phyloP scores from a whole-genome alignment of 2,888 invertebrate species.

The Villa cingulata region DNA sequence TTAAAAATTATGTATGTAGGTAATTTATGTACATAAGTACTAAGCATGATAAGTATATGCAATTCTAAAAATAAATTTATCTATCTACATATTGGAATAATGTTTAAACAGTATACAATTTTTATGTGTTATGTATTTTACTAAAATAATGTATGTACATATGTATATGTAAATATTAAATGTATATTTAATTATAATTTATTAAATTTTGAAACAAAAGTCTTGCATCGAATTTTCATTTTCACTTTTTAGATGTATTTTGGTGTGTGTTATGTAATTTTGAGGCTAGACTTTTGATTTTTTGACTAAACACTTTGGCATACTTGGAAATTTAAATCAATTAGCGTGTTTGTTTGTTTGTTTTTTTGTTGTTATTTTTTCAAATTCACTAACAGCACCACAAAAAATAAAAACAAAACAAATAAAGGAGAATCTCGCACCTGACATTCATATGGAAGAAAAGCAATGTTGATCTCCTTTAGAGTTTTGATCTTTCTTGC shows the following conservation, averaged over 20 bases:
- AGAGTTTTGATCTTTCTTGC: constrained; percentile 92
- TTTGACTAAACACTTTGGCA: neutral
- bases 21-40: no score
- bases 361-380: neutral
- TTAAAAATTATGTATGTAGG: no score
- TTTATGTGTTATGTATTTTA: no score
- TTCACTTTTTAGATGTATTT: no score
- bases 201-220: no score
- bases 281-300: neutral
- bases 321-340: neutral
- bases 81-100: no score
- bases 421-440: constrained; percentile 43
- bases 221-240: neutral
- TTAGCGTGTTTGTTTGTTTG: neutral
- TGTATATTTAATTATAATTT: no score
- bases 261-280: neutral
- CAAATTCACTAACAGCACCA: constrained; percentile 24
- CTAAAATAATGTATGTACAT: no score
- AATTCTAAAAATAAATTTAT: no score
- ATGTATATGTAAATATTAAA: no score
- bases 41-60: no score
- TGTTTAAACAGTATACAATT: no score
- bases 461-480: constrained; percentile 98
- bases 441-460: constrained; percentile 95
- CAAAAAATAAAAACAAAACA: constrained; percentile 36